phyloP scores from a whole-genome alignment of 2,113 vertebrate species.

The Brachypodius melanocephalos region DNA sequence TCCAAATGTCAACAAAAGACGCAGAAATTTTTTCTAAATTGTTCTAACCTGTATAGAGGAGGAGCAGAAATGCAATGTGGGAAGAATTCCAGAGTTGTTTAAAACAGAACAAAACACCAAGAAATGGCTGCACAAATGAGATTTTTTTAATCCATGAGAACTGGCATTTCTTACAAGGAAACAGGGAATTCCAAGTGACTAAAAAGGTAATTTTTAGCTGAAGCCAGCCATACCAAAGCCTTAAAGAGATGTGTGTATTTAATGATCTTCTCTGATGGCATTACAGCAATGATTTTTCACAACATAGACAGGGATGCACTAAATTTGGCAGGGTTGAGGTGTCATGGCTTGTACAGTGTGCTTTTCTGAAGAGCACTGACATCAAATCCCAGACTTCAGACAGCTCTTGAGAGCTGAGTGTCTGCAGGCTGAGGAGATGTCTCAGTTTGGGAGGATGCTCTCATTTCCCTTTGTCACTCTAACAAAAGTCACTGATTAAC shows the following conservation, averaged over 20 bases:
- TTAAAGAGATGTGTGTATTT: background rate
- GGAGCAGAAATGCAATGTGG: background rate
- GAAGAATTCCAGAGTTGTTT: background rate
- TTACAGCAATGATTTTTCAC: background rate
- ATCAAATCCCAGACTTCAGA: background rate
- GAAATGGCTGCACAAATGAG: background rate
- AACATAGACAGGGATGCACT: background rate
- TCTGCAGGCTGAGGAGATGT: constrained; percentile 1
- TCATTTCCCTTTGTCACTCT: constrained; percentile 18
- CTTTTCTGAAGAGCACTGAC: background rate
- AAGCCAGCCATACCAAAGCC: background rate
- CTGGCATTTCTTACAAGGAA: background rate
- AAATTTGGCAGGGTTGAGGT: background rate
- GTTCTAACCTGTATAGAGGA: background rate
- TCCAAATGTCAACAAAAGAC: too few relatives aligned
- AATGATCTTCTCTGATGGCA: background rate
- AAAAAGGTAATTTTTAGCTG: background rate
- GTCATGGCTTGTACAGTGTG: background rate
- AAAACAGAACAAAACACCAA: background rate
- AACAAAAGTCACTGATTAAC: constrained; percentile 57
- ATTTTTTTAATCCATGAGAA: background rate
- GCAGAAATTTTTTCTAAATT: background rate
- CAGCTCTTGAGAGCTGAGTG: background rate
- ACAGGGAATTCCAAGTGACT: background rate
- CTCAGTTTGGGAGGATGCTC: background rate